phyloP scores from a whole-genome alignment of 2,113 vertebrate species.

The Cheirogaleus medius region DNA sequence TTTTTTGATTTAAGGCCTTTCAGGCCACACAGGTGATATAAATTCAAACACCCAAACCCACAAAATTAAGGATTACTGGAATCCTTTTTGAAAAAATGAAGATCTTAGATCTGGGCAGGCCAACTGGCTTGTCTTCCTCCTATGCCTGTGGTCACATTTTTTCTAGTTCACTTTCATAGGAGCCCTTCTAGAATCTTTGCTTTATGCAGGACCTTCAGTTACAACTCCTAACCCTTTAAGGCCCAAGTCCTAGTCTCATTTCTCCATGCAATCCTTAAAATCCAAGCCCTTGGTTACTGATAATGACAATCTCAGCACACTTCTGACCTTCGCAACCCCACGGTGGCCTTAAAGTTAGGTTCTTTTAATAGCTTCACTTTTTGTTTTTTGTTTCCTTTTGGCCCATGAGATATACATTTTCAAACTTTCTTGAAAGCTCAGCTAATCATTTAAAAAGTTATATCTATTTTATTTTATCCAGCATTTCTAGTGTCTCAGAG shows the following conservation, averaged over 20 bases:
- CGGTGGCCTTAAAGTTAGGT: neutral
- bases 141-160: neutral
- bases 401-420: neutral
- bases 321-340: neutral
- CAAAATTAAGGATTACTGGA: neutral
- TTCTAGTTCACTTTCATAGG: neutral
- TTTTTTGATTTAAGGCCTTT: neutral
- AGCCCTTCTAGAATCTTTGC: neutral
- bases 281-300: neutral
- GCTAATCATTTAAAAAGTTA: neutral
- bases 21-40: neutral
- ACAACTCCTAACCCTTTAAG: neutral
- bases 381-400: neutral
- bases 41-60: neutral
- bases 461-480: neutral
- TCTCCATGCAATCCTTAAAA: neutral
- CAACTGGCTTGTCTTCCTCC: neutral
- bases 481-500: neutral
- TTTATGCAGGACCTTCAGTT: neutral
- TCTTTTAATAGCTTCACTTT: neutral
- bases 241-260: neutral
- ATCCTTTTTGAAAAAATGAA: neutral
- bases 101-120: neutral
- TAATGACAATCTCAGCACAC: neutral
- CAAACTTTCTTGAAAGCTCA: neutral